These are phyloP conservation scores for Hycleus cichorii DNA, from an alignment of 1,140 invertebrate genomes.

Conservation along the genomic window DNA sequence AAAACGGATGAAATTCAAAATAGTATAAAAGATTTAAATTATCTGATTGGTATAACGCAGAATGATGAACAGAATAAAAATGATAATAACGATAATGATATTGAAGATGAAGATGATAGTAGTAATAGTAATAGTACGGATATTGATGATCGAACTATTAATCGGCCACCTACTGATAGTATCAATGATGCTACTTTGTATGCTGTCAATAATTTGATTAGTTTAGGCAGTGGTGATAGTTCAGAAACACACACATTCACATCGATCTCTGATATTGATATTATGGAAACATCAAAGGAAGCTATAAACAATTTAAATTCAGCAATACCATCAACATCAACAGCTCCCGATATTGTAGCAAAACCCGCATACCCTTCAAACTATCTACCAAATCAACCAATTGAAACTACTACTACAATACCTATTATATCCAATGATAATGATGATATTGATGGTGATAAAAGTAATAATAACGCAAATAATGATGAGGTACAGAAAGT, in stretches of 20 bases:
- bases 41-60: constrained; percentile 1
- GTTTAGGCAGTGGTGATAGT: background rate
- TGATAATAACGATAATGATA: background rate
- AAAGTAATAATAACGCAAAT: too few relatives aligned
- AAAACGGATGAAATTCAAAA: constrained; percentile 7
- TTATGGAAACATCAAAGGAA: background rate
- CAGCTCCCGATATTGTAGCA: background rate
- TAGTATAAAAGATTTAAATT: constrained; percentile 1
- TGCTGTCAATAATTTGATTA: constrained; percentile 3
- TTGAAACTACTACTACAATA: background rate
- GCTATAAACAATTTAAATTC: background rate
- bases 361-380: background rate
- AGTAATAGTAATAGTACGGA: background rate
- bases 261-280: background rate
- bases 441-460: too few relatives aligned
- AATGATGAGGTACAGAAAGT: background rate
- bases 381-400: background rate
- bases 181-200: constrained; percentile 1
- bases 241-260: background rate
- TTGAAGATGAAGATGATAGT: background rate
- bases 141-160: too few relatives aligned
- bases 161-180: background rate
- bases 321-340: background rate
- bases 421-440: too few relatives aligned
- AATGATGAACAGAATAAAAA: background rate